Evolutionary conservation across 2,888 invertebrate genomes (phyloP).

Genomic region (Pherbina coryleti): DNA sequence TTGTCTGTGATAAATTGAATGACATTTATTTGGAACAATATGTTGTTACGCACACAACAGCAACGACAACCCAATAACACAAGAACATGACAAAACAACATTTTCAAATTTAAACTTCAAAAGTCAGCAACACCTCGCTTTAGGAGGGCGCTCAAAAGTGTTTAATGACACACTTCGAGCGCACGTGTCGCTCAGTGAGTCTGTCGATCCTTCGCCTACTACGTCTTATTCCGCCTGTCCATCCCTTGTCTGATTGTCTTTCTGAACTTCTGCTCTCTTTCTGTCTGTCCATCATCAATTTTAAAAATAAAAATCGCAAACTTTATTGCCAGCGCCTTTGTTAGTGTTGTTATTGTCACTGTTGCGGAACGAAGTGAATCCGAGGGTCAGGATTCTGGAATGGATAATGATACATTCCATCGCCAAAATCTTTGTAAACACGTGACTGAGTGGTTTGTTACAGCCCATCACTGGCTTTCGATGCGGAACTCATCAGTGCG

Average conservation of each 20-base stretch:
- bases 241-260: background rate
- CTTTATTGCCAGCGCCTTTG: background rate
- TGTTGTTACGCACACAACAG: slow-evolving; percentile 32
- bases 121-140: slow-evolving; percentile 52
- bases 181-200: slow-evolving; percentile 43
- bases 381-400: slow-evolving; percentile 1
- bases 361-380: slow-evolving; percentile 50
- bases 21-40: slow-evolving; percentile 43
- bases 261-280: background rate
- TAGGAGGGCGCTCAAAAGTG: slow-evolving; percentile 48
- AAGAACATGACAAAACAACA: background rate
- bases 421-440: slow-evolving; percentile 10
- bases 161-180: slow-evolving; percentile 48
- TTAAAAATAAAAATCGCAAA: slow-evolving; percentile 36
- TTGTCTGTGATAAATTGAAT: slow-evolving; percentile 49
- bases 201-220: background rate
- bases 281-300: slow-evolving; percentile 43
- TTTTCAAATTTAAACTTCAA: slow-evolving; percentile 34
- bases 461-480: background rate
- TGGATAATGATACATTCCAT: slow-evolving; percentile 18
- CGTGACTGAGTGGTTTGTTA: slow-evolving; percentile 22
- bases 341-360: slow-evolving; percentile 32
- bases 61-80: background rate
- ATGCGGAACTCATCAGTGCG: slow-evolving; percentile 21
- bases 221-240: background rate